These are phyloP conservation scores for Aproaerema taeniolella DNA, from an alignment of 2,888 invertebrate genomes.

Conservation along the genomic window DNA sequence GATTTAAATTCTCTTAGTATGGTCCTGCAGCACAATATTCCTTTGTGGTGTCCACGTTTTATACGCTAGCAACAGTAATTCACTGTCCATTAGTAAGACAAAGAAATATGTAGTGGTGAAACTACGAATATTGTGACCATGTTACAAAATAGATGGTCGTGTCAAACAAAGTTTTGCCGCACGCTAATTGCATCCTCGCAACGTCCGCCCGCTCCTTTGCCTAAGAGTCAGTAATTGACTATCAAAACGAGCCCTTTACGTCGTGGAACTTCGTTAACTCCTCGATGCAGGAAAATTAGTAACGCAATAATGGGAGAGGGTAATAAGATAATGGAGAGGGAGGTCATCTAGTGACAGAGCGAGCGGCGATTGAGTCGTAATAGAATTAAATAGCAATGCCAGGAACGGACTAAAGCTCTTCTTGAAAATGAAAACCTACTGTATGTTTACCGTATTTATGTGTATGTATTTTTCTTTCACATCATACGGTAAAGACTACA, in stretches of 20 bases:
- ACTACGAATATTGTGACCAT: too few species aligned
- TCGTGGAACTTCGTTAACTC: slow-evolving; percentile 64
- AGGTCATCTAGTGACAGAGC: slow-evolving; percentile 48
- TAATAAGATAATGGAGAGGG: slow-evolving; percentile 69
- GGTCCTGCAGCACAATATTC: too few species aligned
- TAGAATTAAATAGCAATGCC: slow-evolving; percentile 46
- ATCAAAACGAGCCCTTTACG: slow-evolving; percentile 69
- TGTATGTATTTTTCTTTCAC: too few species aligned
- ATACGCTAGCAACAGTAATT: too few species aligned
- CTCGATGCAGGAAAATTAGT: slow-evolving; percentile 72
- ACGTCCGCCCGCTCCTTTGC: slow-evolving; percentile 38
- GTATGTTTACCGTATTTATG: too few species aligned
- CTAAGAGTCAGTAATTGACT: slow-evolving; percentile 67
- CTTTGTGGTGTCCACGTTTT: too few species aligned
- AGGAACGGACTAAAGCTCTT: not conserved
- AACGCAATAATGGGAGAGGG: slow-evolving; percentile 66
- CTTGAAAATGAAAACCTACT: too few species aligned
- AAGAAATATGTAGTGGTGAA: too few species aligned
- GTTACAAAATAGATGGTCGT: too few species aligned
- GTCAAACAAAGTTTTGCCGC: slow-evolving; percentile 48
- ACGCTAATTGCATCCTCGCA: slow-evolving; percentile 64
- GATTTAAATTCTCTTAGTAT: too few species aligned
- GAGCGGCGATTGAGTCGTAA: slow-evolving; percentile 47
- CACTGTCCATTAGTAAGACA: too few species aligned
- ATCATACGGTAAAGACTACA: too few species aligned